phyloP scores from a whole-genome alignment of 2,888 invertebrate genomes.

The Thyatira batis region DNA sequence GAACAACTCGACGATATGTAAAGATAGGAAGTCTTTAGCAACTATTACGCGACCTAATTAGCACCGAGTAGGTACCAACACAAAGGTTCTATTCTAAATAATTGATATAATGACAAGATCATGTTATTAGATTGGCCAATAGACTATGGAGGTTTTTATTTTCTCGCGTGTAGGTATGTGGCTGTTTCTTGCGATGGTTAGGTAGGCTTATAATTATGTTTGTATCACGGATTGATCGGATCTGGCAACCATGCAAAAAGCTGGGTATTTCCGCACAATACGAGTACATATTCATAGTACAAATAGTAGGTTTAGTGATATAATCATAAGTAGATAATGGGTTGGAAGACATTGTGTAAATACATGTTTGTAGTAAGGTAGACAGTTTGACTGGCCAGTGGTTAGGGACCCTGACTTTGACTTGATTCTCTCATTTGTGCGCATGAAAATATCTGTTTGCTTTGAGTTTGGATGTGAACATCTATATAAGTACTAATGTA shows the following conservation, averaged over 20 bases:
- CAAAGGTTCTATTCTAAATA: constrained; percentile 2
- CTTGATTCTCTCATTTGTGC: too few species aligned
- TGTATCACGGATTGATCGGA: background rate
- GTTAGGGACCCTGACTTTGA: too few species aligned
- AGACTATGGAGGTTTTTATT: constrained; percentile 1
- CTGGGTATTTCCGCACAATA: background rate
- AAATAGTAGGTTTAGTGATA: too few species aligned
- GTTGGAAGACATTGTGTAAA: too few species aligned
- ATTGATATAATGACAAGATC: constrained; percentile 17
- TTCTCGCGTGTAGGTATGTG: background rate
- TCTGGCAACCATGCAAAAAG: background rate
- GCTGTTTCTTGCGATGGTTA: background rate
- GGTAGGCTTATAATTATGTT: background rate
- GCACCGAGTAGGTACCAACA: too few species aligned
- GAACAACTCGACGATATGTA: background rate
- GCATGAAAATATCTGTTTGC: too few species aligned
- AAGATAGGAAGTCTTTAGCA: background rate
- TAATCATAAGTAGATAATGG: too few species aligned
- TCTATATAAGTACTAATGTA: too few species aligned
- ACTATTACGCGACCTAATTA: background rate
- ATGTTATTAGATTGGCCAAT: constrained; percentile 7
- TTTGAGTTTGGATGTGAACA: too few species aligned
- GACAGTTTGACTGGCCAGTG: too few species aligned
- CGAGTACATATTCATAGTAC: background rate
- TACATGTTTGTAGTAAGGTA: too few species aligned